Conservation (phyloP, 2,888 invertebrate species). For the Melipona bicolor region DNA sequence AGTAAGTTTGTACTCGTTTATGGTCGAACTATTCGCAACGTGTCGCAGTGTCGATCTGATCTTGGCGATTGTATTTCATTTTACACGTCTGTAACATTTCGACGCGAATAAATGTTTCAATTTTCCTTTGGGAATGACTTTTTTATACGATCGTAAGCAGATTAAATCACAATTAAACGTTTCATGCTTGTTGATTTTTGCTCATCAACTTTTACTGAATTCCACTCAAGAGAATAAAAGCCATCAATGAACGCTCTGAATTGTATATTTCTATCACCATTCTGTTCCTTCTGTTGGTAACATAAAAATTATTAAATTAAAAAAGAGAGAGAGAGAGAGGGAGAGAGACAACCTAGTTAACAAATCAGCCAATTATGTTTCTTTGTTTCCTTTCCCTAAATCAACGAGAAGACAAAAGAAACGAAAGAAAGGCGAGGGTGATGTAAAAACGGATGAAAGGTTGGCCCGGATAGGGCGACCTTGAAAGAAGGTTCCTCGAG, state of each 20-base stretch:
- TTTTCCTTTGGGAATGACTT: neutral
- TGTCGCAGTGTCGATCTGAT: neutral
- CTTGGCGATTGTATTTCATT: neutral
- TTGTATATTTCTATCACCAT: no score
- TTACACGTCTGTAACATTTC: neutral
- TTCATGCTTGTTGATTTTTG: no score
- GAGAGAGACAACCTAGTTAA: no score
- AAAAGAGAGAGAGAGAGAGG: no score
- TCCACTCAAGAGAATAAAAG: no score
- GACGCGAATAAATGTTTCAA: neutral
- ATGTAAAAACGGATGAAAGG: constrained; percentile 8
- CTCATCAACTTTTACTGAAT: no score
- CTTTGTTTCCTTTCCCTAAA: neutral
- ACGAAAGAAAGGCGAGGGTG: neutral
- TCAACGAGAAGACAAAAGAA: neutral
- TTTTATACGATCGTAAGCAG: neutral
- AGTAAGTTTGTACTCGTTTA: neutral
- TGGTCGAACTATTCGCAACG: neutral
- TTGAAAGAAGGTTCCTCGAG: constrained; percentile 56
- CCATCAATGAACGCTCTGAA: no score
- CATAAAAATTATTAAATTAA: no score
- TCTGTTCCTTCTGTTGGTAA: no score
- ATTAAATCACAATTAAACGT: neutral
- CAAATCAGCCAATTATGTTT: no score
- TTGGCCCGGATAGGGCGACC: constrained; percentile 50